Conservation (phyloP, 2,113 vertebrate species). For the Petroica traversi region DNA sequence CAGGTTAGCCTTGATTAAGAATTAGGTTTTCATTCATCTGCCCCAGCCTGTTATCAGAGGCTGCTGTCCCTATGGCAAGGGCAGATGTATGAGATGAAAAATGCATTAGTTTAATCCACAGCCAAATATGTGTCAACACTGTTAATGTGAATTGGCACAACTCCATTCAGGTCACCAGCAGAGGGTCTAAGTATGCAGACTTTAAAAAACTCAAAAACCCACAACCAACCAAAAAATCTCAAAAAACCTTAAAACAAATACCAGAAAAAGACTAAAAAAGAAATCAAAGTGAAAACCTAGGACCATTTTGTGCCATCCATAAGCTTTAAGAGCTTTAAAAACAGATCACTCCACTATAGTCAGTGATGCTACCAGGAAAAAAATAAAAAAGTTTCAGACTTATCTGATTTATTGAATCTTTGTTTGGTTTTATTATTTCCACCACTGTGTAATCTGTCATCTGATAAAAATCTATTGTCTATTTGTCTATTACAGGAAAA, state of each 20-base stretch:
- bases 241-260: neutral
- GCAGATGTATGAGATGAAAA: neutral
- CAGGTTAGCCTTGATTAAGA: neutral
- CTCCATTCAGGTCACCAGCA: neutral
- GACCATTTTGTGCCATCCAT: neutral
- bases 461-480: constrained; percentile 22
- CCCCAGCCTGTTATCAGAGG: neutral
- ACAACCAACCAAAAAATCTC: neutral
- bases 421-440: constrained; percentile 34
- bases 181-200: neutral
- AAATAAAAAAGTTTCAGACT: neutral
- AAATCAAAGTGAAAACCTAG: neutral
- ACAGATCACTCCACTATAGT: neutral
- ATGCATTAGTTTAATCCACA: neutral
- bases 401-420: neutral
- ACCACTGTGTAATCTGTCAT: neutral
- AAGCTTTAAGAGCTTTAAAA: neutral
- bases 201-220: neutral
- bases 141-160: neutral
- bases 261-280: neutral
- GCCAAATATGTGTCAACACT: neutral
- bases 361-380: neutral
- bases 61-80: too few relatives aligned
- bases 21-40: neutral
- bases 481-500: constrained; percentile 38